Percentiles rank a stretch among this genome's conserved stretches.
Evolutionary conservation across 2,888 invertebrate genomes (phyloP).

Genomic region (Trachelus tabidus): DNA sequence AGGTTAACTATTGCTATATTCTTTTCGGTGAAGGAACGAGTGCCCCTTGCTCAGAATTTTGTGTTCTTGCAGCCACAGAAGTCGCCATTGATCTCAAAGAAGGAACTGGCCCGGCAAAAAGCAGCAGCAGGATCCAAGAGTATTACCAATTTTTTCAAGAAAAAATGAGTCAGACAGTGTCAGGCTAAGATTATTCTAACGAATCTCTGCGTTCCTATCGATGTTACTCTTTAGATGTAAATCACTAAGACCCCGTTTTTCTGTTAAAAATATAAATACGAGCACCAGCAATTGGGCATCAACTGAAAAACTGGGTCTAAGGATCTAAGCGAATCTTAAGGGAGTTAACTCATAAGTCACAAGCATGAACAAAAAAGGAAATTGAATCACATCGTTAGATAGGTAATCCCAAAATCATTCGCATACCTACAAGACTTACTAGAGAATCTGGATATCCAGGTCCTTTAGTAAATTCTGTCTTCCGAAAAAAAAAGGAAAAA

Average conservation of each 20-base stretch:
- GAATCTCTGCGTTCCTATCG: conserved; percentile 44
- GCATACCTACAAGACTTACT: too few relatives aligned
- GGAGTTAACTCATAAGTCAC: neutral
- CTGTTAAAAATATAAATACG: conserved; percentile 9
- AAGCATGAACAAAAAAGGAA: neutral
- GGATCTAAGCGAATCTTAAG: neutral
- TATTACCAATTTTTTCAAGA: conserved; percentile 83
- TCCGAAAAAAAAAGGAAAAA: too few relatives aligned
- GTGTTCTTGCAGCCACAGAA: conserved; percentile 61
- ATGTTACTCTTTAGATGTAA: conserved; percentile 31
- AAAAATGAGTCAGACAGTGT: conserved; percentile 65
- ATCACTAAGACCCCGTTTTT: neutral
- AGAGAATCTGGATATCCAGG: too few relatives aligned
- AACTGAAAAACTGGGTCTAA: neutral
- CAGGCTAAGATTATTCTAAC: conserved; percentile 26
- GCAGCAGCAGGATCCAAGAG: conserved; percentile 84
- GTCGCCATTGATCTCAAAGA: conserved; percentile 72
- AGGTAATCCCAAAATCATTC: too few relatives aligned
- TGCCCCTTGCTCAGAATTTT: neutral
- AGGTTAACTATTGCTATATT: conserved; percentile 37
- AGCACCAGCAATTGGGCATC: conserved; percentile 9
- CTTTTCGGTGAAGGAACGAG: conserved; percentile 19
- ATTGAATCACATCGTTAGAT: too few relatives aligned
- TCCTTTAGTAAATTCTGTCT: too few relatives aligned
- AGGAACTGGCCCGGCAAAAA: conserved; percentile 81